A percentile compares a stretch with the other conserved stretches of the same genome.
Conservation (phyloP, 1,140 invertebrate genomes). For the Pogonus chalceus region DNA sequence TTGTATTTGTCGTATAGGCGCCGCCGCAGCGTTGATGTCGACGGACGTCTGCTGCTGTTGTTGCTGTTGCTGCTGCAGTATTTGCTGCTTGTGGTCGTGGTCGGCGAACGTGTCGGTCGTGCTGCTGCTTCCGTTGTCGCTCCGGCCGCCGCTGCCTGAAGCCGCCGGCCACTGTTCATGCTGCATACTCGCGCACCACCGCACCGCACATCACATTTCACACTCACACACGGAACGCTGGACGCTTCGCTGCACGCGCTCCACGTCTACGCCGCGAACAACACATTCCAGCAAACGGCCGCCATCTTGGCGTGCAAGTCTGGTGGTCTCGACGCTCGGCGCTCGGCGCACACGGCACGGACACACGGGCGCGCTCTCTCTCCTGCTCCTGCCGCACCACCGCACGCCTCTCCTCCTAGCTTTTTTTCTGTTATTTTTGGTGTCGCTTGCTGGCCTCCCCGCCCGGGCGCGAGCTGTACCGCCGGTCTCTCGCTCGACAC, state of each 20-base stretch:
- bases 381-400: not conserved
- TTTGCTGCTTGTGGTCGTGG: not conserved
- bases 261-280: conserved; percentile 13
- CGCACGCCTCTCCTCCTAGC: conserved; percentile 1
- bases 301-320: conserved; percentile 30
- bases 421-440: conserved; percentile 1
- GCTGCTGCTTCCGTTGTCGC: not conserved
- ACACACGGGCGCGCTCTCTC: not conserved
- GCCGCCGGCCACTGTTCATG: conserved; percentile 22
- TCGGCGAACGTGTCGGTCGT: not conserved
- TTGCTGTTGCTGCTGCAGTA: not conserved
- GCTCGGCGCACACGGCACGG: not conserved
- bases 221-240: conserved; percentile 16
- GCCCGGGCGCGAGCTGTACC: conserved; percentile 34
- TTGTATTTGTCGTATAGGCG: not conserved
- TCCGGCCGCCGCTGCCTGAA: conserved; percentile 5
- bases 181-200: conserved; percentile 27
- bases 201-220: conserved; percentile 22
- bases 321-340: not conserved
- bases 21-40: not conserved
- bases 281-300: conserved; percentile 24
- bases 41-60: not conserved
- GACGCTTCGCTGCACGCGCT: conserved; percentile 13
- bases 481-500: conserved; percentile 30
- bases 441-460: conserved; percentile 31